phyloP scores from a whole-genome alignment of 2,113 vertebrate genomes.

The Desmodus rotundus region DNA sequence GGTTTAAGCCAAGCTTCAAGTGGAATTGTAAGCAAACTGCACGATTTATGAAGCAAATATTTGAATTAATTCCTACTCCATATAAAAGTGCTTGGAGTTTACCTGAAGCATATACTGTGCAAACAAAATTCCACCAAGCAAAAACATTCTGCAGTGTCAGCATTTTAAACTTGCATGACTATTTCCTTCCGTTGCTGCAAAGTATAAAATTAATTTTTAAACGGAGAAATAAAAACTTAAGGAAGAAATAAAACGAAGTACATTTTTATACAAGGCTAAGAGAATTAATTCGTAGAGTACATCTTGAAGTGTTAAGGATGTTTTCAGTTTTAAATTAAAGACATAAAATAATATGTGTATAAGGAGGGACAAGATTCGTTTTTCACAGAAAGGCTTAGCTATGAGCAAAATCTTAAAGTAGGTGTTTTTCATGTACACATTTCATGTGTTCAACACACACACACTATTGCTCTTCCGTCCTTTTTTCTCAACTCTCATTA shows the following conservation, averaged over 20 bases:
- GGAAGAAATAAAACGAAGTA: not conserved
- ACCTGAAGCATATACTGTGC: conserved; percentile 24
- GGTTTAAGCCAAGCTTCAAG: not conserved
- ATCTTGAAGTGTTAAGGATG: not conserved
- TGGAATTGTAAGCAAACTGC: not conserved
- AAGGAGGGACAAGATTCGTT: not conserved
- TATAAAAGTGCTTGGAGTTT: not conserved
- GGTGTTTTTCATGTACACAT: not conserved
- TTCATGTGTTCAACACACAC: not conserved
- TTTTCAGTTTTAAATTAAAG: conserved; percentile 29
- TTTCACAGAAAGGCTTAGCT: not conserved
- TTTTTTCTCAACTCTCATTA: not conserved
- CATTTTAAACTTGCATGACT: conserved; percentile 17
- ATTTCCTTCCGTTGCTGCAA: conserved; percentile 31
- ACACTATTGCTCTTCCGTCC: not conserved
- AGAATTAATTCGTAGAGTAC: not conserved
- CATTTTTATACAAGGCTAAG: not conserved
- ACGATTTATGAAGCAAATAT: conserved; percentile 26
- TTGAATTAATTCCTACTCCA: conserved; percentile 21
- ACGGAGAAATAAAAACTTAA: not conserved
- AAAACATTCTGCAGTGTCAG: conserved; percentile 4
- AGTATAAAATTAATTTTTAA: not conserved
- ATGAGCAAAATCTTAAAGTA: not conserved
- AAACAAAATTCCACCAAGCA: conserved; percentile 26
- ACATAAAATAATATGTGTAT: not conserved